Percentiles rank a stretch among this genome's conserved stretches.
phyloP scores from a whole-genome alignment of 2,888 invertebrate species.

The Cosmopolites sordidus region DNA sequence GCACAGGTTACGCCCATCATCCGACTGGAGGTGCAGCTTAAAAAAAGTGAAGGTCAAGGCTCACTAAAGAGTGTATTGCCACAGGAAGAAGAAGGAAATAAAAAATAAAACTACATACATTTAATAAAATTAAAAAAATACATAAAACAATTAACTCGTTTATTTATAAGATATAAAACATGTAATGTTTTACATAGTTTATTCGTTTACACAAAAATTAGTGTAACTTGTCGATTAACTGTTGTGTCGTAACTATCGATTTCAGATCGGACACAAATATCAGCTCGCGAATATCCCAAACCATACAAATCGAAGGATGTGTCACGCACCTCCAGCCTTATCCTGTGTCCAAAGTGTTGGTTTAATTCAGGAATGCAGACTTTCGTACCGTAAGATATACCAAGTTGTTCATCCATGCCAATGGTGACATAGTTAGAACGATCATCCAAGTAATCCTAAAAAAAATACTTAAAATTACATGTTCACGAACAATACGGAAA shows the following conservation, averaged over 20 bases:
- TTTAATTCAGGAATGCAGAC: conserved; percentile 53
- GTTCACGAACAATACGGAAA: no score
- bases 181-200: no score
- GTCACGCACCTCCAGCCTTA: conserved; percentile 50
- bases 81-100: no score
- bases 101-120: no score
- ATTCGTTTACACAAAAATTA: conserved; percentile 39
- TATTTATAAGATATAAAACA: no score
- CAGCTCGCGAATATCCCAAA: conserved; percentile 47
- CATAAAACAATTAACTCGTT: no score
- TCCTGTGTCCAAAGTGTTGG: conserved; percentile 48
- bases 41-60: no score
- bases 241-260: conserved; percentile 51
- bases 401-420: conserved; percentile 49
- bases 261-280: conserved; percentile 53
- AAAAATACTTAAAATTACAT: no score
- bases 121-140: no score
- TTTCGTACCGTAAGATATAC: conserved; percentile 48
- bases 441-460: conserved; percentile 52
- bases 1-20: no score
- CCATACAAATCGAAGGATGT: conserved; percentile 45
- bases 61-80: no score
- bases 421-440: conserved; percentile 50
- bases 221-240: conserved; percentile 50
- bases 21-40: no score